Conservation (phyloP, 2,113 vertebrate genomes). For the Otus sunia region DNA sequence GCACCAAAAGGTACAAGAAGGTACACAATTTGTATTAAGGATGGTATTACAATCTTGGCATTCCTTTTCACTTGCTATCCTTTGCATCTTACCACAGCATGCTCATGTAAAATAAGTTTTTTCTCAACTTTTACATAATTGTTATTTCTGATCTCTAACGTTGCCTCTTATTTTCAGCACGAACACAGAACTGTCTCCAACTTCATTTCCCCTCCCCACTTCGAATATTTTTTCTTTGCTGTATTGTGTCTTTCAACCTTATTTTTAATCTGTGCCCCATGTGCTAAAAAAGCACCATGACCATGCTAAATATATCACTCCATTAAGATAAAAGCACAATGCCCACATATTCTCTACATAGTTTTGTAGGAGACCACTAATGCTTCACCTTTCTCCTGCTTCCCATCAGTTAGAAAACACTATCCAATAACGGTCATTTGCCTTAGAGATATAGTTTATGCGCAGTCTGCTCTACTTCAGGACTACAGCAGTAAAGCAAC, state of each 20-base stretch:
- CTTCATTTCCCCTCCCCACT: not conserved
- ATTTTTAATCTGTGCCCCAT: not conserved
- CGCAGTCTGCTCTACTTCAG: not conserved
- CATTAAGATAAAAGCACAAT: not conserved
- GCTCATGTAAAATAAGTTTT: not conserved
- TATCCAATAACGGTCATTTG: not conserved
- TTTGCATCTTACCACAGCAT: not conserved
- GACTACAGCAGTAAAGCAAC: not conserved
- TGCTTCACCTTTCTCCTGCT: not conserved
- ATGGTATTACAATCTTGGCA: not conserved
- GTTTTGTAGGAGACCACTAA: not conserved
- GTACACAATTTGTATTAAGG: not conserved
- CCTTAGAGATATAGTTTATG: rapidly evolving
- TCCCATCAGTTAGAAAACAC: not conserved
- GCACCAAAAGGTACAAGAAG: not conserved
- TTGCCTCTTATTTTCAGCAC: not conserved
- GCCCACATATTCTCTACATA: not conserved
- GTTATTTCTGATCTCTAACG: not conserved
- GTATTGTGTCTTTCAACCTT: not conserved
- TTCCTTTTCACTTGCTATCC: not conserved
- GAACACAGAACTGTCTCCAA: not conserved
- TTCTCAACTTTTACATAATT: not conserved
- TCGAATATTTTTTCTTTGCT: not conserved
- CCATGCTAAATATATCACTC: not conserved
- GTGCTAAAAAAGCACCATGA: not conserved